Base-by-base conservation (phyloP, 2,113 vertebrate genomes). In the Morone chrysops region DNA sequence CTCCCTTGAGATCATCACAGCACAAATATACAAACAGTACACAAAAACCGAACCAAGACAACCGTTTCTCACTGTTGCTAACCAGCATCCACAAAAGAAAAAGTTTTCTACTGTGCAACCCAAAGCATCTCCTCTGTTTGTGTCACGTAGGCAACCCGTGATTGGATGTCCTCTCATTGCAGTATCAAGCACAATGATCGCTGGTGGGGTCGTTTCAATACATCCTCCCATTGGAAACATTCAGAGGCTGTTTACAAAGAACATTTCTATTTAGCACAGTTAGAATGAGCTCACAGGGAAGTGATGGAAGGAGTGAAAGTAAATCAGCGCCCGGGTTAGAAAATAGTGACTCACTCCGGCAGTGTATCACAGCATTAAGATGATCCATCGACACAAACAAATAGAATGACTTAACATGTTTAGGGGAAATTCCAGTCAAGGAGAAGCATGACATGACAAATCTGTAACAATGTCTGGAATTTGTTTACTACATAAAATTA, bases 401-500 rank as follows among this genome's bases (percentile, higher is more conserved):
- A 70, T 57, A 20, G 6, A 67, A 18, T 71, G 69, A 87, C 80
- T 78, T 86, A 72, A 88, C 65, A 40, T 47, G 57, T 87, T 80
- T 82, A 83, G 16, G 10, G 12, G 22, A 76, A 73, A 78, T 81
- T 75, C 70, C 48, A 61, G 13, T 81, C 66, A 54, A 70, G 67
- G 67, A 79, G 17, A 85, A 69, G 65, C 40, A 85, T 82, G 74
- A 84, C 75, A 78, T 22, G 13, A 67, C 22, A 70, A 70, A 85
- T 81, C 11, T 67, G 68, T 59, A 60, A 86, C 63, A 69, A 82
- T 80, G 82, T 79, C 71, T 87, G 80, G 66, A 85, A 83, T 87
- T 31, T 87, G 79, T 90, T 90, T 88, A 83, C 62, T 50, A 70
- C 8, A 9, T 59, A 38, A 71, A 82, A 86, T 88, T 36, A 80